These are phyloP conservation scores for Perodicticus potto DNA, from an alignment of 2,797 vertebrate genomes.

Conservation along the genomic window DNA sequence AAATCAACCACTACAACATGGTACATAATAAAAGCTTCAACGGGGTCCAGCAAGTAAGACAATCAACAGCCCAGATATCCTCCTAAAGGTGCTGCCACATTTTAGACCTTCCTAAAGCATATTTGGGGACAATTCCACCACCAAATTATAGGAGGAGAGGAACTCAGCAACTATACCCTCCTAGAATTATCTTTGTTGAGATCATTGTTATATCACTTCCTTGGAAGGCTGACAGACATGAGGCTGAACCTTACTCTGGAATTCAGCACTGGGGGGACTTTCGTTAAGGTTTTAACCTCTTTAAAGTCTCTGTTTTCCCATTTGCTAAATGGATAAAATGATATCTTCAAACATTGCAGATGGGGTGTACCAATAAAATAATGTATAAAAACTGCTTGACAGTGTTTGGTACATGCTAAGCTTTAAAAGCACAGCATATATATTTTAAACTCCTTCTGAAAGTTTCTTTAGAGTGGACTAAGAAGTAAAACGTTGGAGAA, in stretches of 20 bases:
- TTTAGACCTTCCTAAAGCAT: neutral
- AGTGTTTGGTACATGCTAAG: neutral
- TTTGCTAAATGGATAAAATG: neutral
- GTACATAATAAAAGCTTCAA: neutral
- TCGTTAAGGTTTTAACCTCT: neutral
- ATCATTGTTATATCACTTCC: neutral
- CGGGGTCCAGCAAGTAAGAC: neutral
- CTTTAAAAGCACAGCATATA: slow-evolving; percentile 26
- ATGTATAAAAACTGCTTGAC: neutral
- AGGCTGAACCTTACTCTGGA: slow-evolving; percentile 18
- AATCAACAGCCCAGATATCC: neutral
- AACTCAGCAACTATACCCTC: neutral
- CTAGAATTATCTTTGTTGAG: neutral
- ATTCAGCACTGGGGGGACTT: neutral
- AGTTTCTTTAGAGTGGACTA: neutral
- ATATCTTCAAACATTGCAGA: slow-evolving; percentile 13
- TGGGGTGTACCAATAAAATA: neutral
- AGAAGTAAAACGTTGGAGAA: slow-evolving; percentile 24
- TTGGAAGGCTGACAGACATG: neutral
- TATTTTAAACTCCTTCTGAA: slow-evolving; percentile 30
- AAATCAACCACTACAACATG: slow-evolving; percentile 15
- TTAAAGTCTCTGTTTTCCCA: slow-evolving; percentile 13
- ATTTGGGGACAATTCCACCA: neutral
- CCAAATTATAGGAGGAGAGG: neutral
- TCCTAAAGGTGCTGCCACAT: neutral